phyloP scores from a whole-genome alignment of 2,797 vertebrate genomes.

The Halcyon chelicuti region DNA sequence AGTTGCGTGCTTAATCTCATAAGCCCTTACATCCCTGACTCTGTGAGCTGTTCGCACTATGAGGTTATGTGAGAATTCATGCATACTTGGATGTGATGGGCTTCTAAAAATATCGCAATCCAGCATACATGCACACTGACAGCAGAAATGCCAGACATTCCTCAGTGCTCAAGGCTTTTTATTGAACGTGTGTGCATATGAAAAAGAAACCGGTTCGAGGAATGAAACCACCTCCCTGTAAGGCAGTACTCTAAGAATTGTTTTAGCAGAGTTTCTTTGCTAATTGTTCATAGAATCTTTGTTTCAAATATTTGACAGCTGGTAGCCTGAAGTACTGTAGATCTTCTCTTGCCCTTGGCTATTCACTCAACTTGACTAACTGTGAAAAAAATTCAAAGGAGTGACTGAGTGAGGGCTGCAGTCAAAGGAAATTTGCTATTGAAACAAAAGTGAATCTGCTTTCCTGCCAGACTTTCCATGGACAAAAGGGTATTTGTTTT shows the following conservation, averaged over 20 bases:
- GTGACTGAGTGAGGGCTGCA: neutral
- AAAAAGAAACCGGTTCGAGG: neutral
- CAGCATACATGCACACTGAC: constrained; percentile 53
- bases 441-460: constrained; percentile 42
- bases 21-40: constrained; percentile 16
- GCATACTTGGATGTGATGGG: constrained; percentile 51
- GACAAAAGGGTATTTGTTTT: constrained; percentile 66
- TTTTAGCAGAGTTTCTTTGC: neutral
- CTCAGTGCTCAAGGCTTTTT: neutral
- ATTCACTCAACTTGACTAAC: neutral
- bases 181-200: neutral
- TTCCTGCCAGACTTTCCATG: neutral
- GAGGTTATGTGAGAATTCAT: constrained; percentile 71
- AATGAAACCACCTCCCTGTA: neutral
- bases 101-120: constrained; percentile 61
- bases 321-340: neutral
- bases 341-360: neutral
- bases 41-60: neutral
- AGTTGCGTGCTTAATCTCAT: constrained; percentile 24
- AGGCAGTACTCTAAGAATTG: neutral
- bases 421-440: constrained; percentile 41
- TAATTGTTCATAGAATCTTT: neutral
- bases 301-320: neutral
- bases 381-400: constrained; percentile 7
- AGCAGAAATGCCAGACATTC: constrained; percentile 70